A percentile compares a stretch with the other conserved stretches of the same genome.
These are phyloP conservation scores for Brenthis ino DNA, from an alignment of 2,888 invertebrate species.

Conservation along the genomic window DNA sequence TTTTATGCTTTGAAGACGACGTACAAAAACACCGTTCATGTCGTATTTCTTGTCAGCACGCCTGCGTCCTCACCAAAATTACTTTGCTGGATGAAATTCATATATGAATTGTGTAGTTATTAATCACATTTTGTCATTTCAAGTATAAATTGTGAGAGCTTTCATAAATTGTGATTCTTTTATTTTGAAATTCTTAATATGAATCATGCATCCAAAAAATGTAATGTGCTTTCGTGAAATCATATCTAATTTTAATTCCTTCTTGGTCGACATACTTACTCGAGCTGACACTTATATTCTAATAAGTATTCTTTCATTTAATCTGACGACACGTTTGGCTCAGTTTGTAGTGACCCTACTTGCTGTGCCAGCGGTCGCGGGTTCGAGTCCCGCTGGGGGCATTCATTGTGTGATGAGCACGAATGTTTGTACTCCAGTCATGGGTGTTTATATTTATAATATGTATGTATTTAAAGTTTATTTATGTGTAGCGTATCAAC, in stretches of 20 bases:
- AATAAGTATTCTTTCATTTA: no score
- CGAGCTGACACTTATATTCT: neutral
- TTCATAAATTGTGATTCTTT: neutral
- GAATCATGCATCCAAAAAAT: constrained; percentile 53
- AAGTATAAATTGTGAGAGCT: constrained; percentile 1
- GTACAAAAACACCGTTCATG: constrained; percentile 16
- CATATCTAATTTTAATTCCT: constrained; percentile 39
- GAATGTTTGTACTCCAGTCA: no score
- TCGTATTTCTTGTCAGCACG: constrained; percentile 9
- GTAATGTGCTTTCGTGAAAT: constrained; percentile 58
- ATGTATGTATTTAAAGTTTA: no score
- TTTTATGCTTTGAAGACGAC: constrained; percentile 17
- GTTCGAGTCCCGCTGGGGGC: no score
- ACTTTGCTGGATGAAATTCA: neutral
- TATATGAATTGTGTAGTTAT: constrained; percentile 21
- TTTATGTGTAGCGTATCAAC: no score
- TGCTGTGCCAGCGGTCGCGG: no score
- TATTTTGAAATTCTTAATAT: constrained; percentile 18
- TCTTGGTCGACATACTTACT: neutral
- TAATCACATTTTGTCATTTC: constrained; percentile 35
- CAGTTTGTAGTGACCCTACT: no score
- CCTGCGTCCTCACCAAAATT: constrained; percentile 6
- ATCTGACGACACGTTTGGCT: no score
- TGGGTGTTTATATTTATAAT: no score
- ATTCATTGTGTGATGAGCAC: no score